phyloP scores from a whole-genome alignment of 2,888 invertebrate species.

The Pelosia muscerda region DNA sequence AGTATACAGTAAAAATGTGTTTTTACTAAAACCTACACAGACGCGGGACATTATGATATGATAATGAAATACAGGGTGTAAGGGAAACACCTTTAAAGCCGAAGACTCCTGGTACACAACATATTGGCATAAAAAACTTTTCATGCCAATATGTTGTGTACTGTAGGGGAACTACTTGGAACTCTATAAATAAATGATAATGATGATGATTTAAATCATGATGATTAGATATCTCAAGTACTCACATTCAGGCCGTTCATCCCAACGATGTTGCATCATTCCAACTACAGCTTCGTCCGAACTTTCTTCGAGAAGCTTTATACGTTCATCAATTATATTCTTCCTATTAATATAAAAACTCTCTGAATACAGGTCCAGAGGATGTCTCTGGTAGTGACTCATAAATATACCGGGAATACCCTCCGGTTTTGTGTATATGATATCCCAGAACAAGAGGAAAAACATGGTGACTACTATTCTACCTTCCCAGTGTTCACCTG shows the following conservation, averaged over 20 bases:
- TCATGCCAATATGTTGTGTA: no score
- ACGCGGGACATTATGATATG: no score
- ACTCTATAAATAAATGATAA: neutral
- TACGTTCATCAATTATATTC: constrained; percentile 80
- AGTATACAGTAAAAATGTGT: neutral
- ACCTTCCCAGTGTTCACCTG: constrained; percentile 92
- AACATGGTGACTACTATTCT: constrained; percentile 88
- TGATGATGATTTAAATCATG: neutral
- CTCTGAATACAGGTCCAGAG: constrained; percentile 90
- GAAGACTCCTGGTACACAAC: no score
- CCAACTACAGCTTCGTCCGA: constrained; percentile 73
- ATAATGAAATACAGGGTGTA: no score
- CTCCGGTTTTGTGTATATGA: constrained; percentile 87
- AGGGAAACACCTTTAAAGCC: no score
- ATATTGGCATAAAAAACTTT: no score
- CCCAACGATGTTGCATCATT: constrained; percentile 80
- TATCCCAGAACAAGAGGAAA: constrained; percentile 92
- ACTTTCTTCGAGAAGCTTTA: constrained; percentile 52
- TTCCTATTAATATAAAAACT: constrained; percentile 90
- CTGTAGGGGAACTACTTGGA: no score
- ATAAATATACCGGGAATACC: constrained; percentile 87
- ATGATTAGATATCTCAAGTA: constrained; percentile 19
- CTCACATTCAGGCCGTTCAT: constrained; percentile 77
- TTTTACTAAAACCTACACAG: neutral
- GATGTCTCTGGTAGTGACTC: constrained; percentile 88